Evolutionary conservation across 2,888 invertebrate genomes (phyloP).

Genomic region (Rhamphomyia laevipes): DNA sequence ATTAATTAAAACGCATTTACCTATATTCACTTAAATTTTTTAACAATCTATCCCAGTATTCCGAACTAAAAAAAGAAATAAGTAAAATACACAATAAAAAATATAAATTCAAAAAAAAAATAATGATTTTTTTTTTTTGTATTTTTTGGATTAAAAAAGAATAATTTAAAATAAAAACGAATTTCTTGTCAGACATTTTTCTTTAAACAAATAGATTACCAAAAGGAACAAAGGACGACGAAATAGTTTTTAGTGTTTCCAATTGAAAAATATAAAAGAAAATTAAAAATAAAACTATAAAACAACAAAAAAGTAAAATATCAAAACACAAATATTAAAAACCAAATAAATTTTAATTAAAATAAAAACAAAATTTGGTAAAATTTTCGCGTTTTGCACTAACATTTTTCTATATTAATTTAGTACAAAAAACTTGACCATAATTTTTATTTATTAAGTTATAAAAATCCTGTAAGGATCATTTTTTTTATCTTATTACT

Average conservation of each 20-base stretch:
- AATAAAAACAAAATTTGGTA: slow-evolving; percentile 11
- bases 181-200: slow-evolving; percentile 1
- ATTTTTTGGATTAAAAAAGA: no score
- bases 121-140: no score
- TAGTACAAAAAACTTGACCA: no score
- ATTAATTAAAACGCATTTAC: slow-evolving; percentile 24
- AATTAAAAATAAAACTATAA: not conserved
- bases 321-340: slow-evolving; percentile 1
- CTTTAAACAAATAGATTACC: not conserved
- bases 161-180: slow-evolving; percentile 4
- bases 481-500: not conserved
- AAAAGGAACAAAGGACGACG: not conserved
- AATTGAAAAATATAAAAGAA: not conserved
- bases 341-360: slow-evolving; percentile 10
- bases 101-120: not conserved
- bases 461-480: no score
- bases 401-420: no score
- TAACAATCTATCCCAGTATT: slow-evolving; percentile 41
- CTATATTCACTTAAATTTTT: slow-evolving; percentile 40
- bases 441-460: no score
- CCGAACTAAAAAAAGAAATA: slow-evolving; percentile 37
- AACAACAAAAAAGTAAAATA: not conserved
- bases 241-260: not conserved
- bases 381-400: no score
- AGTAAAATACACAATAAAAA: slow-evolving; percentile 3